A percentile compares a stretch with the other conserved stretches of the same genome.
Conservation (phyloP, 2,797 vertebrate species). For the Catharus ustulatus region DNA sequence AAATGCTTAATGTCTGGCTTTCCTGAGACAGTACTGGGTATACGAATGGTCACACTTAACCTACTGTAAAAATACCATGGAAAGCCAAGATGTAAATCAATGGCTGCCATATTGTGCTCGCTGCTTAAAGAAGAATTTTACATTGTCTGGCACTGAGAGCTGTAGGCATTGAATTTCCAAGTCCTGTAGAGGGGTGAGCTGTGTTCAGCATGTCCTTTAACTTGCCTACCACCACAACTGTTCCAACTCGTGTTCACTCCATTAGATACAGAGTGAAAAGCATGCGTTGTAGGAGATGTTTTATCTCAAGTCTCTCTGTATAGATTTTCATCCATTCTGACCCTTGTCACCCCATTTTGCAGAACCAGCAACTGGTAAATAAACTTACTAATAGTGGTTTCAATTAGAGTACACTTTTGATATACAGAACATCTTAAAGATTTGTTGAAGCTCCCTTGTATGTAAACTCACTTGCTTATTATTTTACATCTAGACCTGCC, state of each 20-base stretch:
- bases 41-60: not conserved
- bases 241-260: not conserved
- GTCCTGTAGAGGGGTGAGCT: not conserved
- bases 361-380: not conserved
- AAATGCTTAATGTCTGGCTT: not conserved
- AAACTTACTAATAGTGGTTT: not conserved
- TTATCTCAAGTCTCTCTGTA: not conserved
- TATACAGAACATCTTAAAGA: not conserved
- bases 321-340: not conserved
- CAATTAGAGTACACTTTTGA: not conserved
- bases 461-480: slow-evolving; percentile 30
- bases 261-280: not conserved
- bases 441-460: not conserved
- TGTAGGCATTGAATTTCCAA: not conserved
- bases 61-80: not conserved
- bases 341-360: not conserved
- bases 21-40: not conserved
- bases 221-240: not conserved
- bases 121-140: not conserved
- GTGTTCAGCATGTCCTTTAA: not conserved
- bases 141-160: not conserved
- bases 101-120: not conserved
- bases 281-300: not conserved
- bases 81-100: not conserved
- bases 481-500: slow-evolving; percentile 86